Base-by-base conservation (phyloP, 1,140 invertebrate genomes). In the Rhyacophila brunnea region DNA sequence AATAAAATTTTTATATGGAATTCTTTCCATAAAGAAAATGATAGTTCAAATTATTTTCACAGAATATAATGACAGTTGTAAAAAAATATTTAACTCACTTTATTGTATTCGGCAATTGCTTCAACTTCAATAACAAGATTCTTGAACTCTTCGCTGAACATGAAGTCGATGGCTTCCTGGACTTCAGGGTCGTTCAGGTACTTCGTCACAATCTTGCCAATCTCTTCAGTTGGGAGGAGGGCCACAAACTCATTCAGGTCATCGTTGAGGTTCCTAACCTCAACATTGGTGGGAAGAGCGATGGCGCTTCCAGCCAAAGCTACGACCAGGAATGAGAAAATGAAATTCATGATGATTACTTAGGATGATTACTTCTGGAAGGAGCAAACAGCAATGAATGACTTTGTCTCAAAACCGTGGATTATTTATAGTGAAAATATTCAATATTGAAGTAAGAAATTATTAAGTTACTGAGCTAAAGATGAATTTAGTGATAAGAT, bases 101-200 rank as follows among this genome's bases (percentile, higher is more conserved):
- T 38, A 18, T 44, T 51, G 52, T 51, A 61, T 55, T 61, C 59
- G 1, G 47, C 18, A 42, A 56, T 61, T 11, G 36, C 13, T 36
- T 61, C 48, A 20, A 61, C 53, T 55, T 61, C 59, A 15, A 50
- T 45, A 34, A 61, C 48, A 11, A 61, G 47, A 7, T 42, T 18
- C 13, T 36, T 56, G 52, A 61, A 61, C 14, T 61, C 52, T 35
- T 56, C 49, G 9, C 59, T 28, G 49, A 61, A 61, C 34, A 61
- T 56, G 34, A 46, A 61, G 18, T 20, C 34, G 19, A 61, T 47
- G n/a, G 50, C 48, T 9, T 51, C 7, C 38, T 61, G 59, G 7
- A 61, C 45, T 47, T 61, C 52, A 7, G 47, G 40, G 28, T 61
- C 59, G 9, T 56, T 34, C 18, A 56, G 15, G 38, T 36, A 61